Evolutionary conservation across 2,113 vertebrate species (phyloP), one percentile per base, ranked within the genome.

Genomic region (Castor canadensis): DNA sequence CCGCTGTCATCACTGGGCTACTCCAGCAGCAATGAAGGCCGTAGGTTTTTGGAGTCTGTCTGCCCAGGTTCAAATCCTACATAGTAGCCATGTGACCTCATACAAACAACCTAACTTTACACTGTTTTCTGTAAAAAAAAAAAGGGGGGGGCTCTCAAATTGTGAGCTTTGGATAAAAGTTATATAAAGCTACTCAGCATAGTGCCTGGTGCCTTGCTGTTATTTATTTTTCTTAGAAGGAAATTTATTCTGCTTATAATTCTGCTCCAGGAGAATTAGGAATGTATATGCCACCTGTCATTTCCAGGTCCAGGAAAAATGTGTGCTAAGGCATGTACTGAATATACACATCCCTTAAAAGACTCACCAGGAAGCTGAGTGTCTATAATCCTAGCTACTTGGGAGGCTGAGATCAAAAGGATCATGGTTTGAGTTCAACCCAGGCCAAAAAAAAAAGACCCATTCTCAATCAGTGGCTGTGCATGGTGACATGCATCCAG

Each of bases 91-190:
- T 54, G 30, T 62, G 38, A 83, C 73, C 16, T 85, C 40, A 45
- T 60, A 76, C 62, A n/a, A 22, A 62, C 71, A 62, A 32, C 76
- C 49, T 45, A 16, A 69, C 24, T 28, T 83, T 64, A 26, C 43
- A 47, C 43, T 84, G 47, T 87, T 85, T 32, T 54, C 66, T 81
- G 47, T 67, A 40, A 49, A 92, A 77, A 73, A n/a, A n/a, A n/a
- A n/a, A n/a, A n/a, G n/a, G n/a, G n/a, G n/a, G 16, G 35, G 73
- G 13, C 15, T 72, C 52, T 47, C 8, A 60, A 56, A 35, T 81
- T 77, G 32, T 88, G 35, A 54, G 72, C 40, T 71, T 72, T 67
- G 66, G 54, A 47, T 64, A 62, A 69, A 8, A 8, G 22, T 52
- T 60, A n/a, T 45, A 9, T 76, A 40, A 82, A 85, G 28, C 88